These are phyloP conservation scores for Elaphurus davidianus DNA, from an alignment of 2,113 vertebrate species.

Conservation along the genomic window DNA sequence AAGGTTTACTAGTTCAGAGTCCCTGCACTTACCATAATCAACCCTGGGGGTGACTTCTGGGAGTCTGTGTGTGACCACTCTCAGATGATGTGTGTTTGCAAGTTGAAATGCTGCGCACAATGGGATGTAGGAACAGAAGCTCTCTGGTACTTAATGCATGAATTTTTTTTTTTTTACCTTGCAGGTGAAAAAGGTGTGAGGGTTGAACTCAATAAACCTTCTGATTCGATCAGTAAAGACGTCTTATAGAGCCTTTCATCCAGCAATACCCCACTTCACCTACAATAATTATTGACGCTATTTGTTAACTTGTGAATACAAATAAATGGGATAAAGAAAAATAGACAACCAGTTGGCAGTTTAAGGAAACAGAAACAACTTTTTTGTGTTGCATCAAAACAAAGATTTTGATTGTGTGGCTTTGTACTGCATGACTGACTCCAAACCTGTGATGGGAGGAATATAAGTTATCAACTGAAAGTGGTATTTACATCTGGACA, in stretches of 20 bases:
- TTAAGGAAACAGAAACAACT: slow-evolving; percentile 73
- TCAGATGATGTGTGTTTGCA: background rate
- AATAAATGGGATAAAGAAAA: slow-evolving; percentile 80
- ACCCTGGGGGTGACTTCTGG: background rate
- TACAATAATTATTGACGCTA: slow-evolving; percentile 69
- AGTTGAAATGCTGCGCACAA: background rate
- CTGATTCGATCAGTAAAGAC: slow-evolving; percentile 88
- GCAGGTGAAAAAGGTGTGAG: slow-evolving; percentile 95
- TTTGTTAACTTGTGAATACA: slow-evolving; percentile 80
- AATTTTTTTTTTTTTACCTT: slow-evolving; percentile 61
- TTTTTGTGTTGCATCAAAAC: slow-evolving; percentile 75
- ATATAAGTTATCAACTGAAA: slow-evolving; percentile 77
- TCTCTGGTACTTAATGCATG: background rate
- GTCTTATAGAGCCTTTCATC: slow-evolving; percentile 76
- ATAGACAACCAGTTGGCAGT: slow-evolving; percentile 71
- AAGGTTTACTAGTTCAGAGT: background rate
- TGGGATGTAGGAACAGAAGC: background rate
- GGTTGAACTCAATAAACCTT: slow-evolving; percentile 93
- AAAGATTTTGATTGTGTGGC: slow-evolving; percentile 79
- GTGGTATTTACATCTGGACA: slow-evolving; percentile 79
- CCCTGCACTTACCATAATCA: background rate
- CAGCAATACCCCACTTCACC: slow-evolving; percentile 74
- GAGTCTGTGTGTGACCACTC: background rate
- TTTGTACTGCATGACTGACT: slow-evolving; percentile 79
- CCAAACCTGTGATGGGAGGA: slow-evolving; percentile 78